Evolutionary conservation across 2,113 vertebrate species (phyloP).

Genomic region (Lagenorhynchus albirostris): DNA sequence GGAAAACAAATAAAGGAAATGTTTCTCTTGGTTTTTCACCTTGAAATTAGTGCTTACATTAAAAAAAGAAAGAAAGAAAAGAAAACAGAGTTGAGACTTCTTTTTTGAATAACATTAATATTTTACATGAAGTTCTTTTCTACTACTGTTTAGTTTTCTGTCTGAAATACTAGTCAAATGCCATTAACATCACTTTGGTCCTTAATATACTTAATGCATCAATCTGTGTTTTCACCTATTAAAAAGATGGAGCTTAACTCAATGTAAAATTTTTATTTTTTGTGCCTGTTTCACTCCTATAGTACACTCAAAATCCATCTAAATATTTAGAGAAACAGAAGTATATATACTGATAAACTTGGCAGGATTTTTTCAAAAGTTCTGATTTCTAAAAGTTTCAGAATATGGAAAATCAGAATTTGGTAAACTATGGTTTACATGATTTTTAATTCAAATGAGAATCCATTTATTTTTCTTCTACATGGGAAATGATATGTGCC

Average conservation of each 20-base stretch:
- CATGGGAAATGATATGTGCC: neutral
- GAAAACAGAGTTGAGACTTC: neutral
- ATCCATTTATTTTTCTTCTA: neutral
- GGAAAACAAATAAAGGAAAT: constrained; percentile 1
- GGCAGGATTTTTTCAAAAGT: neutral
- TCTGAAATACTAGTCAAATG: constrained; percentile 29
- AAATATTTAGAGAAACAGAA: neutral
- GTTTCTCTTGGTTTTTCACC: constrained; percentile 16
- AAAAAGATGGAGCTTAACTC: neutral
- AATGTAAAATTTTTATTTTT: neutral
- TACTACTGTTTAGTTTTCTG: constrained; percentile 47
- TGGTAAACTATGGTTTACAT: neutral
- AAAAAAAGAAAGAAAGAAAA: neutral
- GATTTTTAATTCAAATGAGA: neutral
- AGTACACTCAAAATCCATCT: neutral
- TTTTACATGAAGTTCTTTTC: neutral
- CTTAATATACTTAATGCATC: constrained; percentile 39
- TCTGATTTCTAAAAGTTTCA: neutral
- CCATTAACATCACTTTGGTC: neutral
- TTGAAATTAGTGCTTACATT: neutral
- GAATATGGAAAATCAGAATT: constrained; percentile 5
- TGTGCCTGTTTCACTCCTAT: neutral
- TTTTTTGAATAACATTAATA: constrained; percentile 50
- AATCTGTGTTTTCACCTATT: constrained; percentile 3
- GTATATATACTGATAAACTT: neutral